phyloP scores from a whole-genome alignment of 2,888 invertebrate species.

The Cantharis lateralis region DNA sequence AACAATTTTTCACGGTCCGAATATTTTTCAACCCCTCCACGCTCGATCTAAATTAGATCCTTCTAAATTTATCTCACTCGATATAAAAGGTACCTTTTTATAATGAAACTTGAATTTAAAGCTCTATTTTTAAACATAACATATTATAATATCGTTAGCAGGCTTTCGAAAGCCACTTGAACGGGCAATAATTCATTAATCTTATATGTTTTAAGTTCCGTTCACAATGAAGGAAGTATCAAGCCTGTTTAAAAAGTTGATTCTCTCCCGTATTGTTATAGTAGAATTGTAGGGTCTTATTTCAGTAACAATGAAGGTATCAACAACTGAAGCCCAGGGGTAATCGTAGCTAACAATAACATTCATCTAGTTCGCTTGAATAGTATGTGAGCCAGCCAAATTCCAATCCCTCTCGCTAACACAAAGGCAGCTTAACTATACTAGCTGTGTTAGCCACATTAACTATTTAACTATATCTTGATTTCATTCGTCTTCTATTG shows the following conservation, averaged over 20 bases:
- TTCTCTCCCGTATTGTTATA: slow-evolving; percentile 24
- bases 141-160: too few species aligned
- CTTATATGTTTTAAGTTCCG: slow-evolving; percentile 21
- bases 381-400: slow-evolving; percentile 25
- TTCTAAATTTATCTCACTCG: neutral
- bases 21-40: neutral
- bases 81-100: neutral
- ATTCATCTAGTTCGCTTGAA: slow-evolving; percentile 42
- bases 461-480: slow-evolving; percentile 24
- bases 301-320: slow-evolving; percentile 47
- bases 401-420: slow-evolving; percentile 18
- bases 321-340: slow-evolving; percentile 54
- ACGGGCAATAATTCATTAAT: slow-evolving; percentile 24
- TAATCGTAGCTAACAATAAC: slow-evolving; percentile 51
- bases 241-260: slow-evolving; percentile 29
- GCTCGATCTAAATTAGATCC: neutral
- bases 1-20: neutral
- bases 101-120: neutral
- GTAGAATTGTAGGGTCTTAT: slow-evolving; percentile 41
- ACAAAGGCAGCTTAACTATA: slow-evolving; percentile 15
- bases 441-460: slow-evolving; percentile 18
- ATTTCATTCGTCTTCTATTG: slow-evolving; percentile 19
- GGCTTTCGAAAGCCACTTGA: too few species aligned
- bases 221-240: slow-evolving; percentile 5
- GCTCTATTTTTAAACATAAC: neutral